phyloP scores from a whole-genome alignment of 2,113 vertebrate genomes.

The Larimichthys crocea region DNA sequence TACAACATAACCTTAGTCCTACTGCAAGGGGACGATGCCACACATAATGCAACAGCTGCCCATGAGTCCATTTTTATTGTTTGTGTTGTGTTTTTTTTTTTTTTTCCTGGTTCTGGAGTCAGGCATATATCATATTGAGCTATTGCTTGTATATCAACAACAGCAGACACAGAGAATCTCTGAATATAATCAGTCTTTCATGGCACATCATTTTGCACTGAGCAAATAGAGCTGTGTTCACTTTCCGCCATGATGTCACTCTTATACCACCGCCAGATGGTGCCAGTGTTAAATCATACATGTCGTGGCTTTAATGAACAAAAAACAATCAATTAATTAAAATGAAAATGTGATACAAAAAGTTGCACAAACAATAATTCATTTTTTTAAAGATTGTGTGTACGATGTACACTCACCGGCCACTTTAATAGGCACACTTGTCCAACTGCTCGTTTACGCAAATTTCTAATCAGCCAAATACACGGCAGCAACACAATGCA shows the following conservation, averaged over 20 bases:
- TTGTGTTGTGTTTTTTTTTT: background rate
- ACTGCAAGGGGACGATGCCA: background rate
- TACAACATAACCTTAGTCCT: background rate
- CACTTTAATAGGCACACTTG: too few relatives aligned
- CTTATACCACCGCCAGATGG: background rate
- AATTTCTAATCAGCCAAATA: too few relatives aligned
- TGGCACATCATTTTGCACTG: background rate
- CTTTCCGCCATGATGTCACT: background rate
- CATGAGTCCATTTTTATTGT: background rate
- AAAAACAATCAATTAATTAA: background rate
- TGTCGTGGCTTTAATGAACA: background rate
- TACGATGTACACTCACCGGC: too few relatives aligned
- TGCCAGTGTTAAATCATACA: background rate
- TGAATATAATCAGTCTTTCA: background rate
- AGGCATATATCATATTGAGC: background rate
- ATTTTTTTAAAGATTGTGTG: background rate
- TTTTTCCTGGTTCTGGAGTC: background rate
- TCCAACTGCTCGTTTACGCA: too few relatives aligned
- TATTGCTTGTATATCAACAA: slow-evolving; percentile 3
- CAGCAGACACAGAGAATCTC: background rate
- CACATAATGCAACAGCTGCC: background rate
- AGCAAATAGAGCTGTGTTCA: background rate
- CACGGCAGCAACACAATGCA: too few relatives aligned
- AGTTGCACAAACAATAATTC: background rate
- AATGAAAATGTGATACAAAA: background rate